Base-by-base conservation (phyloP, 2,888 invertebrate species). In the Sylvicola cinctus region DNA sequence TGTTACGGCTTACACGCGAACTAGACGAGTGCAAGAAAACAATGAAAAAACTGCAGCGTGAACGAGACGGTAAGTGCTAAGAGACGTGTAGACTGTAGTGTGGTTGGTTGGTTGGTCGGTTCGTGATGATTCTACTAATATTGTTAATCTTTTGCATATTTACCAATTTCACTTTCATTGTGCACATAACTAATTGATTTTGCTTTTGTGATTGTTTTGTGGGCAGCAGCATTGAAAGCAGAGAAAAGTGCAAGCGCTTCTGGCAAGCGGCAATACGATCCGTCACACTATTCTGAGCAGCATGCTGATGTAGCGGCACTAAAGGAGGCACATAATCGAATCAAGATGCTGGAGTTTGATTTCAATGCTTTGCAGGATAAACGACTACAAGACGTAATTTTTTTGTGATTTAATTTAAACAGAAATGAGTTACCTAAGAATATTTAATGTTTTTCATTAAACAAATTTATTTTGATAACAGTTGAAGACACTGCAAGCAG, bases 381-480 rank as follows among this genome's bases (percentile, higher is more conserved):
- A 50, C 64, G 81, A 35, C 63, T 83, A 45, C 74, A 78, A 52
- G 83, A 83, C 59, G 74, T 83, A 54, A 75, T 77, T 65, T 42
- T 55, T n/a, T n/a, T n/a, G n/a, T n/a, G n/a, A n/a, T n/a, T n/a
- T n/a, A n/a, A n/a, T n/a, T n/a, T n/a, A n/a, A n/a, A n/a, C n/a
- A n/a, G n/a, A n/a, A n/a, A n/a, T n/a, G n/a, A n/a, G n/a, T n/a
- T n/a, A n/a, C n/a, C n/a, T n/a, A n/a, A n/a, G n/a, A n/a, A n/a
- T n/a, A n/a, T n/a, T n/a, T 25, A 8, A 25, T 25, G 25, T 52
- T 55, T 62, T 29, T 60, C 75, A 67, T 60, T 77, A 20, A 74
- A 10, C 64, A 23, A 15, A 17, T 26, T 15, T 23, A 36, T 39
- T 31, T 36, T 35, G 35, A 52, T 56, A 64, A 32, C 61, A 81